These are phyloP conservation scores for Drosophila dunni DNA, from an alignment of 1,140 invertebrate genomes.

Conservation along the genomic window DNA sequence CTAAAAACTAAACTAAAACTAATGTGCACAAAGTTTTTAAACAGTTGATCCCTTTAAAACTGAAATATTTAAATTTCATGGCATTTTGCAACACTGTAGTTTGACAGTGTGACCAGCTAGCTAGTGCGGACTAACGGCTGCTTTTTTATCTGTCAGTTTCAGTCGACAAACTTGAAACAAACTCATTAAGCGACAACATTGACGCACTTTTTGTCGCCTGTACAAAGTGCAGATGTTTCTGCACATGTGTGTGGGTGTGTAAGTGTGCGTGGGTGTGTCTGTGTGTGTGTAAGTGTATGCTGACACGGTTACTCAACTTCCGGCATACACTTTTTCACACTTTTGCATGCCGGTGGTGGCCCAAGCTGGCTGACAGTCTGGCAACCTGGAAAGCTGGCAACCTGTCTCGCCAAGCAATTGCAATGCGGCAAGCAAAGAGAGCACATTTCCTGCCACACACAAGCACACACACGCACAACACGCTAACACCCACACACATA, in stretches of 20 bases:
- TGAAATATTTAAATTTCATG: background rate
- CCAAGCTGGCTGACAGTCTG: slow-evolving; percentile 17
- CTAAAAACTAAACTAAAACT: too few relatives aligned
- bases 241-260: background rate
- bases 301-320: slow-evolving; percentile 57
- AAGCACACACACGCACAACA: slow-evolving; percentile 18
- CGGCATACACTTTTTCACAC: slow-evolving; percentile 56
- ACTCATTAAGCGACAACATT: slow-evolving; percentile 66
- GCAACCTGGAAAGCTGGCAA: background rate
- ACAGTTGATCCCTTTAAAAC: background rate
- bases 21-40: too few relatives aligned
- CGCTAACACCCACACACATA: background rate
- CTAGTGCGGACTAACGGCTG: too few relatives aligned
- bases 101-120: background rate
- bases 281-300: slow-evolving; percentile 22
- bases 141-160: slow-evolving; percentile 2
- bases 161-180: slow-evolving; percentile 52
- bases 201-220: slow-evolving; percentile 42
- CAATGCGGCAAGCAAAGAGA: slow-evolving; percentile 8
- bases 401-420: slow-evolving; percentile 16
- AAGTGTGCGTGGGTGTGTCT: slow-evolving; percentile 3
- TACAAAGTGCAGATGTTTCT: background rate
- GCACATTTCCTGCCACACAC: slow-evolving; percentile 61
- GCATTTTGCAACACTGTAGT: background rate
- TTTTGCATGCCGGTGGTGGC: slow-evolving; percentile 39